Evolutionary conservation across 2,888 invertebrate species (phyloP).

Genomic region (Halictus ligatus): DNA sequence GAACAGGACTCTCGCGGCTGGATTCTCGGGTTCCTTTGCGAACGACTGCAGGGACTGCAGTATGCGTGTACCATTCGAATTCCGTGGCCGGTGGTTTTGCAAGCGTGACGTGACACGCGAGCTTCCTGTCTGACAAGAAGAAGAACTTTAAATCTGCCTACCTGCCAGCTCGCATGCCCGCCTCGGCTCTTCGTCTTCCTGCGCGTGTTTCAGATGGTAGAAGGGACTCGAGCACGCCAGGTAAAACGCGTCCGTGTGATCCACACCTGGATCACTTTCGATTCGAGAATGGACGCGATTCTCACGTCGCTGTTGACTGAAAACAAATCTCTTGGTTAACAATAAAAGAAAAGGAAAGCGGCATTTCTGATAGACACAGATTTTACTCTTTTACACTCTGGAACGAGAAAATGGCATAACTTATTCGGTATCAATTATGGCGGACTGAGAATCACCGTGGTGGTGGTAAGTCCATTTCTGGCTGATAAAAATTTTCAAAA

Average conservation of each 20-base stretch:
- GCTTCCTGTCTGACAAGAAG: constrained; percentile 45
- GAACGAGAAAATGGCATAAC: not conserved
- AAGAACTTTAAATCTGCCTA: constrained; percentile 62
- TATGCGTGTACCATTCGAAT: constrained; percentile 28
- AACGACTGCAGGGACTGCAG: constrained; percentile 14
- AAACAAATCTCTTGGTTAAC: not conserved
- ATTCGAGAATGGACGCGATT: not conserved
- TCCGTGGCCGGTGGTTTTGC: constrained; percentile 29
- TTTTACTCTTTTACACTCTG: not conserved
- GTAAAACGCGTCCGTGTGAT: constrained; percentile 26
- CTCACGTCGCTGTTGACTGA: not conserved
- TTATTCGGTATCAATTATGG: too few species aligned
- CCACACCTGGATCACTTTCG: not conserved
- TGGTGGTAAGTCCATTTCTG: too few species aligned
- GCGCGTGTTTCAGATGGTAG: constrained; percentile 52
- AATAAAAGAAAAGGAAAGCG: too few species aligned
- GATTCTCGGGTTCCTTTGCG: constrained; percentile 47
- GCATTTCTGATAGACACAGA: not conserved
- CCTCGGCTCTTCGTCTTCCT: constrained; percentile 39
- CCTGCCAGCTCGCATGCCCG: constrained; percentile 48
- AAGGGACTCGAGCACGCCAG: constrained; percentile 44
- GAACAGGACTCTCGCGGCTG: constrained; percentile 27
- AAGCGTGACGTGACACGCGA: constrained; percentile 55
- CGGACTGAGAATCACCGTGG: too few species aligned
- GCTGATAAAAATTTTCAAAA: too few species aligned